Conservation (phyloP, 2,797 vertebrate species). For the Ctenosaura bakeri region DNA sequence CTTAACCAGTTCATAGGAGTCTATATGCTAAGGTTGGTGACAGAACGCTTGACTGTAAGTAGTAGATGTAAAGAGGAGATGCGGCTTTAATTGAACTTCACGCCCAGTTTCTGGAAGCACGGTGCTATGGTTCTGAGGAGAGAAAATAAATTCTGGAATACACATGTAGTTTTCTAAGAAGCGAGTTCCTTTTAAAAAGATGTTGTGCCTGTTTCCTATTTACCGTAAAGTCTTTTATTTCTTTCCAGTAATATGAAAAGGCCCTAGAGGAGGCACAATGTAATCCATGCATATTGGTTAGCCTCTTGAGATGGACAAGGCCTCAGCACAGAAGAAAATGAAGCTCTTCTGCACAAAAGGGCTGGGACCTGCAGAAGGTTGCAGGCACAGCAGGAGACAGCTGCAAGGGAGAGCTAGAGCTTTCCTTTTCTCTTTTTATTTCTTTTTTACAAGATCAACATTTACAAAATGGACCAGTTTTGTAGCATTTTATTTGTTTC, state of each 20-base stretch:
- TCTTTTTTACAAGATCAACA: too few relatives aligned
- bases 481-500: not conserved
- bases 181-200: slow-evolving; percentile 9
- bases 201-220: slow-evolving; percentile 31
- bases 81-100: slow-evolving; percentile 12
- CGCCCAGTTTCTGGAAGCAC: slow-evolving; percentile 45
- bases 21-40: slow-evolving; percentile 67
- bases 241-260: not conserved
- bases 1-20: slow-evolving; percentile 62
- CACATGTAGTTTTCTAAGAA: slow-evolving; percentile 36
- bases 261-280: slow-evolving; percentile 31
- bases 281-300: not conserved
- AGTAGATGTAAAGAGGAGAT: not conserved
- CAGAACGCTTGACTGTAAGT: slow-evolving; percentile 54
- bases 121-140: not conserved
- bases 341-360: slow-evolving; percentile 11
- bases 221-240: not conserved
- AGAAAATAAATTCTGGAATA: slow-evolving; percentile 36
- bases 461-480: too few relatives aligned
- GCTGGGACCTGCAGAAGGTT: not conserved
- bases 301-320: slow-evolving; percentile 13
- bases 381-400: not conserved
- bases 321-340: slow-evolving; percentile 13
- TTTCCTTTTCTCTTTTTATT: too few relatives aligned
- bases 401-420: too few relatives aligned